Evolutionary conservation across 2,888 invertebrate species (phyloP), one percentile per base, ranked within the genome.

Genomic region (Brachyptera risi): DNA sequence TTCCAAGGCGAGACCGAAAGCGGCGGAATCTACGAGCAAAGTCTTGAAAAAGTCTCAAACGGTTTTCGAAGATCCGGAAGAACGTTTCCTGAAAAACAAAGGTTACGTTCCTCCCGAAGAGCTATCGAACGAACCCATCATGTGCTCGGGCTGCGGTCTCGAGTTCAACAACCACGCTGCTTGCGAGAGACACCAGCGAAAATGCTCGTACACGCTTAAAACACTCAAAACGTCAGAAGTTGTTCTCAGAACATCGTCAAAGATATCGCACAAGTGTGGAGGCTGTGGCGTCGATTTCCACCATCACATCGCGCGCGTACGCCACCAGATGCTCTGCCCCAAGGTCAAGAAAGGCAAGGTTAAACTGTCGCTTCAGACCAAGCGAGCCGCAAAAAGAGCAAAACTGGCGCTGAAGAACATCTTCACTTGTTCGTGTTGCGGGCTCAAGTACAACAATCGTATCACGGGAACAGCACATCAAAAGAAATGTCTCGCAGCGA

Each of bases 241-340:
- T n/a, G 9, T n/a, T n/a, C n/a, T n/a, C n/a, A n/a, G n/a, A n/a
- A n/a, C 31, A 56, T 9, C 3, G 56, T 27, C 26, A 23, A 26
- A 21, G 27, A 5, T 27, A n/a, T 57, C 58, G 3, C 49, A 59
- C 24, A 54, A 61, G 3, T 65, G 65, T 47, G 42, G 59, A 24
- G 64, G 64, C 5, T 65, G 65, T 58, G 65, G 65, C 31, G 15
- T 60, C 1, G 56, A 62, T 51, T 65, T 65, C 54, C 58, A 61
- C 26, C 62, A 54, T 23, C 47, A 38, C 13, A 62, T 64, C 9
- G 58, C 65, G 13, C 60, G 56, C n/a, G 57, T 59, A 3, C 60
- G 65, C 2, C 65, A 65, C 58, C 50, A 47, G 4, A 64, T 60
- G 57, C 64, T 62, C 19, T 65, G 65, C 37, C n/a, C n/a, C 31